Conservation (phyloP, 2,888 invertebrate species). For the Taenaris catops region DNA sequence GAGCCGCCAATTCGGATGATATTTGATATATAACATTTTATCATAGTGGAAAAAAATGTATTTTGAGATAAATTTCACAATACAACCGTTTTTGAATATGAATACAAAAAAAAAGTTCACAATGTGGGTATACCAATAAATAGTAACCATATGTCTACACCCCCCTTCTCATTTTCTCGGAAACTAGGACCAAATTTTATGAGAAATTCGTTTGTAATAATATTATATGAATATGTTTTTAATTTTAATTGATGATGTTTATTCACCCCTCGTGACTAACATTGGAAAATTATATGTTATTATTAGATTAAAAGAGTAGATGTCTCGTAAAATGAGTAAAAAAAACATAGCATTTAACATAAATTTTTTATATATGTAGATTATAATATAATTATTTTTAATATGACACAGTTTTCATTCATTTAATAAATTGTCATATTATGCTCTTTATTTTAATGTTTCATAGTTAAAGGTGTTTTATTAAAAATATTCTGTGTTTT, state of each 20-base stretch:
- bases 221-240: constrained; percentile 62
- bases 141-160: constrained; percentile 6
- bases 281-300: constrained; percentile 44
- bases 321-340: constrained; percentile 67
- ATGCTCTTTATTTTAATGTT: constrained; percentile 33
- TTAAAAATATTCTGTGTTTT: constrained; percentile 29
- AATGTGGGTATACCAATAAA: constrained; percentile 2
- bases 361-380: constrained; percentile 62
- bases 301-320: constrained; percentile 50
- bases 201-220: constrained; percentile 46
- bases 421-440: constrained; percentile 66
- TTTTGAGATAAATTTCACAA: constrained; percentile 28
- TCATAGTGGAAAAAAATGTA: constrained; percentile 29
- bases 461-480: constrained; percentile 26
- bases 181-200: constrained; percentile 66
- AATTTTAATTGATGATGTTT: constrained; percentile 58
- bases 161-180: constrained; percentile 32
- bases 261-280: constrained; percentile 61
- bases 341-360: constrained; percentile 74
- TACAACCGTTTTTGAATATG: constrained; percentile 16
- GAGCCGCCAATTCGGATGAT: constrained; percentile 34
- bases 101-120: constrained; percentile 8
- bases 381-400: constrained; percentile 69
- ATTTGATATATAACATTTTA: constrained; percentile 29
- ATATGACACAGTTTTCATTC: constrained; percentile 71